Evolutionary conservation across 92 coral and sea anemone species (phyloP).

Genomic region (Siderastrea siderea): DNA sequence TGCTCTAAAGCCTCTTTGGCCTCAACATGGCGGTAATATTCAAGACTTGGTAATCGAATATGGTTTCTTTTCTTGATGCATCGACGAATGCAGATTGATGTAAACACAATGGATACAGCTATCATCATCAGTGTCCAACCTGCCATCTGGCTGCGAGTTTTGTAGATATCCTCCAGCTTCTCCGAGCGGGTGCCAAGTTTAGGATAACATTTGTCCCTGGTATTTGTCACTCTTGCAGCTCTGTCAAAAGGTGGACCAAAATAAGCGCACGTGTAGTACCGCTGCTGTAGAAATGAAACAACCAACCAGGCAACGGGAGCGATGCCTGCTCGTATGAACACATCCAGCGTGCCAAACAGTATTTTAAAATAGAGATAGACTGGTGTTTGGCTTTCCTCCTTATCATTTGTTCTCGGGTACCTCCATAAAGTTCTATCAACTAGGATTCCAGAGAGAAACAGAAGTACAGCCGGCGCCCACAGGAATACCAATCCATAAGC

Average conservation of each 20-base stretch:
- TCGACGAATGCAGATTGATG: conserved; percentile 23
- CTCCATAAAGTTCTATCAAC: conserved; percentile 48
- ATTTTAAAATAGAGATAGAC: not conserved
- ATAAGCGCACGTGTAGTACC: conserved; percentile 59
- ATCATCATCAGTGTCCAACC: conserved; percentile 44
- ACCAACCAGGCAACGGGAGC: conserved; percentile 69
- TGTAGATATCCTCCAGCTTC: conserved; percentile 32
- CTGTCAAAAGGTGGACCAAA: conserved; percentile 55
- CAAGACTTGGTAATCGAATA: conserved; percentile 34
- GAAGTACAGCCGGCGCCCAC: conserved; percentile 58
- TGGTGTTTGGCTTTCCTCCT: not conserved
- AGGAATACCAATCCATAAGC: conserved; percentile 74
- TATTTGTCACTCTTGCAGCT: not conserved
- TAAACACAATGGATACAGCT: conserved; percentile 16
- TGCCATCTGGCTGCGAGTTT: conserved; percentile 46
- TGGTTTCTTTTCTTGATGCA: conserved; percentile 17
- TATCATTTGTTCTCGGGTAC: not conserved
- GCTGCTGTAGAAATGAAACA: conserved; percentile 64
- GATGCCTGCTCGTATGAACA: conserved; percentile 38
- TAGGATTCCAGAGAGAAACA: conserved; percentile 65
- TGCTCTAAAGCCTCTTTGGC: conserved; percentile 54
- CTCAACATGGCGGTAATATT: conserved; percentile 48
- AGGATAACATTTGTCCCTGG: not conserved
- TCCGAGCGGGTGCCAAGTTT: conserved; percentile 6
- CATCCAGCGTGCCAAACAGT: conserved; percentile 1